Base-by-base conservation (phyloP, 2,888 invertebrate genomes). In the Neuroscelio doddi region DNA sequence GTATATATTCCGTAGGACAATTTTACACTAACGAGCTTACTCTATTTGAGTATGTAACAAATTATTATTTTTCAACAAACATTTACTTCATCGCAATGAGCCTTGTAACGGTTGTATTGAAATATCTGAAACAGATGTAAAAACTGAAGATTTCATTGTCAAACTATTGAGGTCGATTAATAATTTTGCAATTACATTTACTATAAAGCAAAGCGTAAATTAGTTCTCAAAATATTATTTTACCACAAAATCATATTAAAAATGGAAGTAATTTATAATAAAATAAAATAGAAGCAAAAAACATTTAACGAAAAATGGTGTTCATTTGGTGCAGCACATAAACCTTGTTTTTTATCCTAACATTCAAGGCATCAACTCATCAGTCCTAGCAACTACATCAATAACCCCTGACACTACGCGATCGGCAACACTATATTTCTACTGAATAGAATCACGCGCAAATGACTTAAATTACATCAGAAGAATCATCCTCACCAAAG, bases 321-420 rank as follows among this genome's bases (percentile, higher is more conserved):
- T n/a, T n/a, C n/a, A n/a, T n/a, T n/a, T n/a, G n/a, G n/a, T n/a
- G n/a, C n/a, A n/a, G n/a, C n/a, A n/a, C n/a, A n/a, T 41, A 10
- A 41, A 55, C 30, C 34, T 36, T 52, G 38, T 52, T 52, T 44
- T 50, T 62, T 64, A 64, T 47, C 53, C 61, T 41, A 53, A 58
- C 52, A 55, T 51, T 36, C 53, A 36, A 45, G 46, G 51, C 39
- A 29, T 50, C 36, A 45, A 57, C 29, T 64, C 44, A 59, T 68
- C 34, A 27, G 24, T 55, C 56, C 56, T 62, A 64, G 57, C 61
- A 59, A 39, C 68, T 68, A 64, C 51, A 39, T 53, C 21, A 63
- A 49, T 47, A 53, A 57, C 21, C 52, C 47, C 44, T 49, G 55
- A 57, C 39, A 46, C 58, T 64, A 58, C 41, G 64, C 64, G 52